Evolutionary conservation across 2,113 vertebrate genomes (phyloP).

Genomic region (Tetrax tetrax): DNA sequence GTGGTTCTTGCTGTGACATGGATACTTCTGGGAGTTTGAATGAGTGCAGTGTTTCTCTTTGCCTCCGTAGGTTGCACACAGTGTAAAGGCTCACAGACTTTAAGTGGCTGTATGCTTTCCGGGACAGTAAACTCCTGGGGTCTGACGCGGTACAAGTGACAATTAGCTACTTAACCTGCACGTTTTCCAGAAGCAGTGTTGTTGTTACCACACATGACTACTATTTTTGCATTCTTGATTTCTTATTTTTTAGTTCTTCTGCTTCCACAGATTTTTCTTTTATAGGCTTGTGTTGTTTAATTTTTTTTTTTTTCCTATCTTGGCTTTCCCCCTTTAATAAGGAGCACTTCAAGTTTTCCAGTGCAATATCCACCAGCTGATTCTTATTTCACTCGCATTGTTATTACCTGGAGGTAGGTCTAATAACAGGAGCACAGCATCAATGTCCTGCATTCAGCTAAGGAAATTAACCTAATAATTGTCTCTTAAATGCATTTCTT

Average conservation of each 20-base stretch:
- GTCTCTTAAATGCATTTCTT: constrained; percentile 41
- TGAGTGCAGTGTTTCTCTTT: background rate
- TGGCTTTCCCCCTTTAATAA: background rate
- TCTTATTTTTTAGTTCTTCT: background rate
- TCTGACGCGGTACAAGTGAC: background rate
- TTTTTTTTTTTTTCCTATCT: background rate
- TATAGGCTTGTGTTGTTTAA: background rate
- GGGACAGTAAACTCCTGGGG: background rate
- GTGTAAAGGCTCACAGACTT: background rate
- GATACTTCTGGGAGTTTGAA: background rate
- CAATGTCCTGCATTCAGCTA: constrained; percentile 18
- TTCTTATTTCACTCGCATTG: background rate
- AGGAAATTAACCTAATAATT: constrained; percentile 58
- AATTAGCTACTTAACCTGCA: background rate
- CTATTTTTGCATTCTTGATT: background rate
- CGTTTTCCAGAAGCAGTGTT: background rate
- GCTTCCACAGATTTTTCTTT: background rate
- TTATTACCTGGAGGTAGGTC: background rate
- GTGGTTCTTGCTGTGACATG: background rate
- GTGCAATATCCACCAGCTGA: background rate
- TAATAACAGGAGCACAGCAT: constrained; percentile 8
- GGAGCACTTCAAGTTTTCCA: background rate
- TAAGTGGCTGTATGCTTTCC: background rate
- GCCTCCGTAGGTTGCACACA: background rate
- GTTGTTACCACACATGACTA: background rate